Evolutionary conservation across 2,113 vertebrate genomes (phyloP), one percentile per base, ranked within the genome.

Genomic region (Scomber colias): DNA sequence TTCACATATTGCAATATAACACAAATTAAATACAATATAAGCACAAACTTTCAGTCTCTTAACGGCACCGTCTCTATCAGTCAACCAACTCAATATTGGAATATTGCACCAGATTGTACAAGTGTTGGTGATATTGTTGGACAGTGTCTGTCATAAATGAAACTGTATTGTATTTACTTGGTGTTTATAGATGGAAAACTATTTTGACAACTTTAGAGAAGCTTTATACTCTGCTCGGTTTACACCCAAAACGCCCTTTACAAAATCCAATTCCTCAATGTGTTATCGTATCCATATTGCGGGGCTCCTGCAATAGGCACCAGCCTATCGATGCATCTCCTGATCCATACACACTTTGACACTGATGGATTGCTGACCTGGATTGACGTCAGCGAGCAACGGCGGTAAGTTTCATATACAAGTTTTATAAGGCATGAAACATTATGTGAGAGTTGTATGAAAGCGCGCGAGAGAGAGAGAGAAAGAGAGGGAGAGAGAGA

Each of bases 331-430:
- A 95, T 79, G 78, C 81, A 71, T 80, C 84, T 71, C 63, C 82
- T 91, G 92, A 93, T 93, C 90, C 86, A 93, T 95, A 90, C 87
- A 84, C 84, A 81, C 83, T 77, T 82, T 92, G 92, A 93, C 91
- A 90, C 63, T 92, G 92, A 94, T 93, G 89, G 87, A 94, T 91
- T 75, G 81, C 80, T 91, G 90, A 92, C 89, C 84, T 77, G 76
- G 76, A 90, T 72, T 90, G 91, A 94, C 91, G 90, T 92, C 83
- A 88, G 83, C 64, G 49, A 82, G 79, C 85, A 72, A 69, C 81
- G 6, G 71, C 81, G 6, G 35, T 40, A 72, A 81, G 56, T 90
- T 92, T 82, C 64, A 80, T 51, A 51, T 55, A 84, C 63, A 77
- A 91, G 73, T 89, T 89, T 27, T 80, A n/a, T 11, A 10, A 86